Base-by-base conservation (phyloP, 23 tunicate species). In the Halocynthia aurantium region DNA sequence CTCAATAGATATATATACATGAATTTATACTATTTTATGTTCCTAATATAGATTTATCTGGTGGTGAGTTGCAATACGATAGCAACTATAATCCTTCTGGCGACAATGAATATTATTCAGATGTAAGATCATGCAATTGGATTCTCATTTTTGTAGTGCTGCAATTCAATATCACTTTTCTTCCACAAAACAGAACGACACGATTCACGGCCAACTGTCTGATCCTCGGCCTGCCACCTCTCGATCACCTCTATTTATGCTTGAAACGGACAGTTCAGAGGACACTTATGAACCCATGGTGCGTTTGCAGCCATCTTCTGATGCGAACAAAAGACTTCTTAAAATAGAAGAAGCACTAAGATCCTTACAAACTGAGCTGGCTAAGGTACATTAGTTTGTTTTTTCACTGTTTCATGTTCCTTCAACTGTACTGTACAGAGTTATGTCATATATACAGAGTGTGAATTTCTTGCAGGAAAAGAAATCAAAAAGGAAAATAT, bases 401-500 rank as follows among this genome's bases (percentile, higher is more conserved):
- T 31, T 4, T 4, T 31, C 4, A 31, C 2, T 31, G 64, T 13
- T 58, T 58, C 17, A 15, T 15, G 4, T 15, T 58, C 64, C 64
- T 58, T 13, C 17, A n/a, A 58, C 64, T 58, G 22, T 65, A 8
- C 0, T 11, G 31, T 15, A 8, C 10, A 65, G 31, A 65, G 22
- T 15, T 65, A 65, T 65, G 10, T 8, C 22, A 20, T 65, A 8
- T 65, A 5, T 65, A 20, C 31, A 65, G 22, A 9, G 31, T 65
- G 5, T 6, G 19, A 6, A 49, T 31, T 31, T 31, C 63, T 57
- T 74, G 19, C 75, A 87, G 93, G 93, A 87, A 44, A 86, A 77
- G 71, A 84, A 81, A 7, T 87, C 93, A n/a, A 87, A 87, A 49
- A 75, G 80, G 50, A 54, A 54, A 52, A 58, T 87, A 6, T 69